phyloP scores from a whole-genome alignment of 2,888 invertebrate species.

The Euclidia mi region DNA sequence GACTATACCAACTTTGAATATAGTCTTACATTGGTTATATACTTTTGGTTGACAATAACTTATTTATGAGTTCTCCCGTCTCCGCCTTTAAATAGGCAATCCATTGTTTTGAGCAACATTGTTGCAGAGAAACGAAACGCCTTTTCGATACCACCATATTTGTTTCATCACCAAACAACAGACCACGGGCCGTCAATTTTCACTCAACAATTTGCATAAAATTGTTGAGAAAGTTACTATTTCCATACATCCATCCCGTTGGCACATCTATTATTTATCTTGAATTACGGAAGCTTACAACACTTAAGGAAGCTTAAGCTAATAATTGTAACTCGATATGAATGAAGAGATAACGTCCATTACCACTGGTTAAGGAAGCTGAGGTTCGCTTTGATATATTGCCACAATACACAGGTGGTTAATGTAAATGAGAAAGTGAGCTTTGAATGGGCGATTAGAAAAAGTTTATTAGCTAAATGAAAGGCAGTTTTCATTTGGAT shows the following conservation, averaged over 20 bases:
- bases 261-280: conserved; percentile 64
- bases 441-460: conserved; percentile 20
- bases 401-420: conserved; percentile 56
- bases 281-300: conserved; percentile 73
- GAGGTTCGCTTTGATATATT: conserved; percentile 68
- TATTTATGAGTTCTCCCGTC: too few species aligned
- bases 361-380: conserved; percentile 81
- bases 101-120: conserved; percentile 4
- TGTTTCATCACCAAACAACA: conserved; percentile 39
- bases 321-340: conserved; percentile 84
- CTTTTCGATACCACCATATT: conserved; percentile 32
- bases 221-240: conserved; percentile 54
- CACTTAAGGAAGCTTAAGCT: conserved; percentile 74
- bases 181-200: conserved; percentile 39
- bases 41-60: too few species aligned
- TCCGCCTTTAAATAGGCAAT: not conserved
- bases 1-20: too few species aligned
- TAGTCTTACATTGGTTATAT: too few species aligned
- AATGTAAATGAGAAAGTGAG: conserved; percentile 52
- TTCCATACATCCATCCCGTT: conserved; percentile 62
- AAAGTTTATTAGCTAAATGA: conserved; percentile 2
- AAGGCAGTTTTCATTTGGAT: not conserved
- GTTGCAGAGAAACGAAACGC: not conserved
- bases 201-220: conserved; percentile 55
- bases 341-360: conserved; percentile 82